Evolutionary conservation across 53 echinoderm and acorn worm species (phyloP).

Genomic region (Zoroaster sp.): DNA sequence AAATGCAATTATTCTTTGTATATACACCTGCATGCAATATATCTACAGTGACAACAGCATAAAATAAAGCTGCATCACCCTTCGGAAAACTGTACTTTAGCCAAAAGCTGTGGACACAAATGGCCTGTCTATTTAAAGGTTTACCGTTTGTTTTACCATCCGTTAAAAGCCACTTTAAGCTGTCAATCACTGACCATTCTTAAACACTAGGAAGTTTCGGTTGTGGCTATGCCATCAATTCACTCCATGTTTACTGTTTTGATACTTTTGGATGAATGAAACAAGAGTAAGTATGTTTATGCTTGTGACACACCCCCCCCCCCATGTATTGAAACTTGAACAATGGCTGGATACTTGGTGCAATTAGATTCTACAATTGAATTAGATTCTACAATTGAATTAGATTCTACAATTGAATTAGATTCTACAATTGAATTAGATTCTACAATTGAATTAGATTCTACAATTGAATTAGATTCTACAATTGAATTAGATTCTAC

Average conservation of each 20-base stretch:
- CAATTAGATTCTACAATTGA: neutral
- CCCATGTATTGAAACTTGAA: constrained; percentile 4
- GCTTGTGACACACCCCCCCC: neutral
- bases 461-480: neutral
- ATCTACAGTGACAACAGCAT: neutral
- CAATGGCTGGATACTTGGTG: neutral
- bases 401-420: neutral
- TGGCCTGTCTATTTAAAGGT: neutral
- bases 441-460: neutral
- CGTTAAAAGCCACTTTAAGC: constrained; percentile 29
- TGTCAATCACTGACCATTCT: constrained; percentile 5
- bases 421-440: neutral
- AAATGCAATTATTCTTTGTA: no score
- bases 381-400: neutral
- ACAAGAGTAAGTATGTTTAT: neutral
- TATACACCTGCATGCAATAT: no score
- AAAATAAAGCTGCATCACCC: neutral
- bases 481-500: neutral
- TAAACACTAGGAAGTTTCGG: neutral
- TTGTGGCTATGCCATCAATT: neutral
- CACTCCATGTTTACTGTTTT: constrained; percentile 31
- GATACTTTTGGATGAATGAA: constrained; percentile 30
- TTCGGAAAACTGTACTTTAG: neutral
- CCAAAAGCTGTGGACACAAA: constrained; percentile 4
- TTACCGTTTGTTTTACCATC: constrained; percentile 6